These are phyloP conservation scores for Drosophila tsacasi DNA, from an alignment of 1,140 invertebrate genomes.

Conservation along the genomic window DNA sequence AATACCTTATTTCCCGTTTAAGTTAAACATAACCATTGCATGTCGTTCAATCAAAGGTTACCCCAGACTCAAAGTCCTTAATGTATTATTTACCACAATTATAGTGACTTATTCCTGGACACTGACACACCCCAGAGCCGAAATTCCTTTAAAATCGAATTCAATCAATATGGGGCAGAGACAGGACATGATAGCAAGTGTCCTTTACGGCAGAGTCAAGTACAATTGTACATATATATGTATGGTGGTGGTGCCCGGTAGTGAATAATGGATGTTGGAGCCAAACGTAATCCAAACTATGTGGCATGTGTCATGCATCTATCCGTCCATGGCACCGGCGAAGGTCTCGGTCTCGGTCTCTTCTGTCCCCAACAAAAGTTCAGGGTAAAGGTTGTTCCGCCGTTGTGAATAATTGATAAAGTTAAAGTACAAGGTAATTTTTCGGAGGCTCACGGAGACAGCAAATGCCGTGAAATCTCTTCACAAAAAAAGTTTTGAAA, in stretches of 20 bases:
- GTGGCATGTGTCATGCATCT: constrained; percentile 26
- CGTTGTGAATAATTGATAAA: constrained; percentile 74
- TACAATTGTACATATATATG: constrained; percentile 33
- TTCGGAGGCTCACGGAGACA: constrained; percentile 11
- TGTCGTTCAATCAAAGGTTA: constrained; percentile 12
- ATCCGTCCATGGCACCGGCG: constrained; percentile 22
- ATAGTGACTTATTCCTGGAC: constrained; percentile 15
- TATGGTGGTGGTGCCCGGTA: constrained; percentile 22
- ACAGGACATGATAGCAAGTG: constrained; percentile 18
- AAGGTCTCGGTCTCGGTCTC: constrained; percentile 58
- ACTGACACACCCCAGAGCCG: neutral
- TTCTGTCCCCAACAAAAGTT: constrained; percentile 47
- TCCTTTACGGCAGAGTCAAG: constrained; percentile 47
- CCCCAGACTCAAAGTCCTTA: neutral
- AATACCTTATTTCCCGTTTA: neutral
- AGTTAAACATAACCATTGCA: constrained; percentile 4
- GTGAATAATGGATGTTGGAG: constrained; percentile 65
- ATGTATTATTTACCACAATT: constrained; percentile 24
- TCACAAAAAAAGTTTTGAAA: neutral
- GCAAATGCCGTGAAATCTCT: constrained; percentile 16
- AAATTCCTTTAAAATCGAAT: constrained; percentile 38
- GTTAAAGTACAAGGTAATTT: constrained; percentile 53
- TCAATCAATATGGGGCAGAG: constrained; percentile 59
- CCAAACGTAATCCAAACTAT: constrained; percentile 47
- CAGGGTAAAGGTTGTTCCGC: constrained; percentile 66